phyloP scores from a whole-genome alignment of 2,888 invertebrate species.

The Aethes cnicana region DNA sequence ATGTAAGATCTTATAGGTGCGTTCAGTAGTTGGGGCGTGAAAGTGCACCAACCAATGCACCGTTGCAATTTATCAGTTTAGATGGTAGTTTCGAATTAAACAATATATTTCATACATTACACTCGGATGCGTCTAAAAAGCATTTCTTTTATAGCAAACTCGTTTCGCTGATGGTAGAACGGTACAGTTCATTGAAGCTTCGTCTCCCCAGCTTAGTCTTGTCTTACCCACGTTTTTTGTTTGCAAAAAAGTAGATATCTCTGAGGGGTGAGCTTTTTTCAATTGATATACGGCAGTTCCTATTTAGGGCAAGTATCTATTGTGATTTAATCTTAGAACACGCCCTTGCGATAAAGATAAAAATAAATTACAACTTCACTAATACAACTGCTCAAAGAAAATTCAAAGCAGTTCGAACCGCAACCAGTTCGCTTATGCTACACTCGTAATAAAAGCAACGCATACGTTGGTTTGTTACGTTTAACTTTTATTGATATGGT shows the following conservation, averaged over 20 bases:
- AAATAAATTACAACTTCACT: background rate
- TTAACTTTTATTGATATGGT: constrained; percentile 10
- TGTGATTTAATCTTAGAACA: constrained; percentile 1
- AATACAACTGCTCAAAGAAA: background rate
- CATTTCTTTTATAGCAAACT: too few relatives aligned
- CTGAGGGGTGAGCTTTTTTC: constrained; percentile 3
- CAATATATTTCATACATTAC: too few relatives aligned
- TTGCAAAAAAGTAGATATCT: background rate
- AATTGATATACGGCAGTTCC: background rate
- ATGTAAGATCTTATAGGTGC: too few relatives aligned
- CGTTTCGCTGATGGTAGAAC: too few relatives aligned
- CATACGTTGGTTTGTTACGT: background rate
- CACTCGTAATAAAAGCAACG: too few relatives aligned
- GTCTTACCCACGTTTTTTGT: constrained; percentile 9
- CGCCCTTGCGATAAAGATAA: constrained; percentile 9
- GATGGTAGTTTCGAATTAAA: too few relatives aligned
- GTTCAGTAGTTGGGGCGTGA: too few relatives aligned
- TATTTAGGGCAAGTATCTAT: background rate
- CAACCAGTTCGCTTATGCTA: background rate
- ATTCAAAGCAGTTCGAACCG: background rate
- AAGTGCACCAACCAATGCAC: too few relatives aligned
- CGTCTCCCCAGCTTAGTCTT: too few relatives aligned
- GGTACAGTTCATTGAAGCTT: too few relatives aligned
- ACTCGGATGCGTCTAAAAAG: too few relatives aligned
- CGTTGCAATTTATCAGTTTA: too few relatives aligned